Conservation (phyloP, 1,140 invertebrate species). For the Formica selysi region DNA sequence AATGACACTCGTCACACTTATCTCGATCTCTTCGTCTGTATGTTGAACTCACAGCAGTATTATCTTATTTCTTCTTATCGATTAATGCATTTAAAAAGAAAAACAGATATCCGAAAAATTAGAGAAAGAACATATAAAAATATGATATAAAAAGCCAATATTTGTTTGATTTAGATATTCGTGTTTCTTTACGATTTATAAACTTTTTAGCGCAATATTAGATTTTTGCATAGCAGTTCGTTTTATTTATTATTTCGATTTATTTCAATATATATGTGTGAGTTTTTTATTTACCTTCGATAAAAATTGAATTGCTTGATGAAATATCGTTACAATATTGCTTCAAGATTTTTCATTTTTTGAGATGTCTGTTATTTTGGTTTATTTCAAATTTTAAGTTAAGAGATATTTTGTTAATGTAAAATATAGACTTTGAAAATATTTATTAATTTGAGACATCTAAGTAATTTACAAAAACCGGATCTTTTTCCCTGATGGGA, state of each 20-base stretch:
- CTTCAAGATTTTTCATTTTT: neutral
- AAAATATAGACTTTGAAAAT: neutral
- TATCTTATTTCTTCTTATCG: neutral
- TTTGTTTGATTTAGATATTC: neutral
- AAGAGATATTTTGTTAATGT: neutral
- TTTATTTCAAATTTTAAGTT: neutral
- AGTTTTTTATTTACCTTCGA: neutral
- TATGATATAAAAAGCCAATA: neutral
- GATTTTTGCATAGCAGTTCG: neutral
- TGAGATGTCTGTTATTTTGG: neutral
- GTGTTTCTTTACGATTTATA: neutral
- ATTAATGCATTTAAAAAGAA: neutral
- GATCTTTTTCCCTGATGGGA: neutral
- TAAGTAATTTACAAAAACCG: constrained; percentile 2
- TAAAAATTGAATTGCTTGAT: neutral
- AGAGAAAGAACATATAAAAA: neutral
- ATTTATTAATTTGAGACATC: constrained; percentile 2
- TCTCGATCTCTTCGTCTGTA: neutral
- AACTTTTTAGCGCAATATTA: neutral
- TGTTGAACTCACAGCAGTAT: neutral
- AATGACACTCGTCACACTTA: neutral
- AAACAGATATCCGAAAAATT: neutral
- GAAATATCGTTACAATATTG: neutral
- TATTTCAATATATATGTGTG: neutral
- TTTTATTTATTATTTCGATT: neutral